A percentile compares a stretch with the other conserved stretches of the same genome.
Conservation (phyloP, 2,113 vertebrate species). For the Trinectes maculatus region DNA sequence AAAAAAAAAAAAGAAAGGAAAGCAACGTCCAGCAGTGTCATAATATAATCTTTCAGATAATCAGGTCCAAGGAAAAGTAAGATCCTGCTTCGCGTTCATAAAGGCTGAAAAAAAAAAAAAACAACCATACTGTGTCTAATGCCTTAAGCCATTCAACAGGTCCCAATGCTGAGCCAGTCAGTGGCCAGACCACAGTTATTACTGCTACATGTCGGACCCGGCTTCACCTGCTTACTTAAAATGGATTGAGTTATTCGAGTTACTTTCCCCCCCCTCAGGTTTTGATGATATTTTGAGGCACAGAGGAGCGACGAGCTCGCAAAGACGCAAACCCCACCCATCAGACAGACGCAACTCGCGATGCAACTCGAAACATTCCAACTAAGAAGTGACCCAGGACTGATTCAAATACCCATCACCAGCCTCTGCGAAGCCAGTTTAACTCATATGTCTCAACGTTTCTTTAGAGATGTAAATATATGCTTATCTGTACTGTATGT, state of each 20-base stretch:
- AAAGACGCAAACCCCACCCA: conserved; percentile 2
- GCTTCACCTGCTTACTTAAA: conserved; percentile 24
- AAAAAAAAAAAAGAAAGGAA: conserved; percentile 24
- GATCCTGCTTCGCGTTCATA: conserved; percentile 41
- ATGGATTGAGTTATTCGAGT: conserved; percentile 1
- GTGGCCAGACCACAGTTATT: conserved; percentile 53
- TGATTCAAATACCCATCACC: conserved; percentile 73
- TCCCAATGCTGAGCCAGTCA: conserved; percentile 60
- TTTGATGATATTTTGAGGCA: conserved; percentile 3
- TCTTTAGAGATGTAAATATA: conserved; percentile 83
- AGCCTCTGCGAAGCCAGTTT: conserved; percentile 70
- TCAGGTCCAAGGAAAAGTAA: conserved; percentile 64
- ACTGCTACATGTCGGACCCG: conserved; percentile 65
- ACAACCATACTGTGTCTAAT: conserved; percentile 33
- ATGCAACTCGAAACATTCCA: conserved; percentile 47
- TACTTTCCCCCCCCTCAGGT: no score
- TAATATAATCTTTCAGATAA: conserved; percentile 57
- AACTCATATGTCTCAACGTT: conserved; percentile 76
- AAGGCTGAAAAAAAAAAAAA: conserved; percentile 41
- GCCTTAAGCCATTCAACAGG: conserved; percentile 50
- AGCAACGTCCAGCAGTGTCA: conserved; percentile 51
- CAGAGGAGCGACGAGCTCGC: conserved; percentile 1
- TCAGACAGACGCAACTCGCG: no score
- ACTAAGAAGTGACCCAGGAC: conserved; percentile 48
- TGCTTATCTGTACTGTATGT: conserved; percentile 80